These are phyloP conservation scores for Allygus modestus DNA, from an alignment of 2,888 invertebrate species.

Conservation along the genomic window DNA sequence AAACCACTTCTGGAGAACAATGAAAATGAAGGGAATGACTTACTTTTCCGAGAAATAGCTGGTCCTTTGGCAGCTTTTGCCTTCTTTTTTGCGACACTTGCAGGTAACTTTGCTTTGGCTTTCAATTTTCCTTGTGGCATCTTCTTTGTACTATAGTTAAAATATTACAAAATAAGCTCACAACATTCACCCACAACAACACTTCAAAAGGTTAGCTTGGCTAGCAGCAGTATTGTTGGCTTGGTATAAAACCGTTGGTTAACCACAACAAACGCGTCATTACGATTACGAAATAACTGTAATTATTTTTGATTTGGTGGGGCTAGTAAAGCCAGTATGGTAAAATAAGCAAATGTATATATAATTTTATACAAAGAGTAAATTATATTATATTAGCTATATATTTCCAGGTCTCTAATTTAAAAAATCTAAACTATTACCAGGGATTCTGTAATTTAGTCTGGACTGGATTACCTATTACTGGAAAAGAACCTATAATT, in stretches of 20 bases:
- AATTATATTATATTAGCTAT: too few species aligned
- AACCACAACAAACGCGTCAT: conserved; percentile 43
- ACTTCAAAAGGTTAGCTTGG: conserved; percentile 35
- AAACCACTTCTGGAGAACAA: conserved; percentile 14
- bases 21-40: conserved; percentile 23
- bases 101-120: conserved; percentile 59
- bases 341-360: too few species aligned
- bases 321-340: not conserved
- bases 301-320: not conserved
- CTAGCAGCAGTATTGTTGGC: conserved; percentile 21
- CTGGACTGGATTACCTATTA: too few species aligned
- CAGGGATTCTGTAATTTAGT: too few species aligned
- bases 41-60: conserved; percentile 54
- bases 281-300: conserved; percentile 19
- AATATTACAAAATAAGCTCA: conserved; percentile 23
- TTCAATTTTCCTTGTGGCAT: conserved; percentile 61
- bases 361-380: too few species aligned
- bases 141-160: conserved; percentile 49
- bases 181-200: conserved; percentile 25
- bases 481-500: too few species aligned
- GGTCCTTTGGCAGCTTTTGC: conserved; percentile 50
- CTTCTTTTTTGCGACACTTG: conserved; percentile 51
- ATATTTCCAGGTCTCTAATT: too few species aligned
- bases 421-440: too few species aligned
- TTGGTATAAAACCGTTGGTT: conserved; percentile 21